These are phyloP conservation scores for Centruroides sculpturatus DNA, from an alignment of 1,140 invertebrate species.

Conservation along the genomic window DNA sequence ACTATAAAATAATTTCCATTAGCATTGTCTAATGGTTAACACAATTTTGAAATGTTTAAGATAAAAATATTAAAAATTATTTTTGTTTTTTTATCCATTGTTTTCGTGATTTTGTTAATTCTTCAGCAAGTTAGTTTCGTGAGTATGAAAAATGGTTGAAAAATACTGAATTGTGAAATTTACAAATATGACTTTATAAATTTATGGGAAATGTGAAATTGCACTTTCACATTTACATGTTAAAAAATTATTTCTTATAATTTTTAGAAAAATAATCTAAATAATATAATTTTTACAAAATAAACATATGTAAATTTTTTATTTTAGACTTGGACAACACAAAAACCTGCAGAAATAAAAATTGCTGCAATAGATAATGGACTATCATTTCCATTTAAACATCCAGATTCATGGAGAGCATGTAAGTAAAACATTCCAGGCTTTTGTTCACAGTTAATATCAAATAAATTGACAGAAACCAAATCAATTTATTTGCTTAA, in stretches of 20 bases:
- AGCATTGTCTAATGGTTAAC: not conserved
- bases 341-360: constrained; percentile 43
- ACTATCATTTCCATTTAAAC: constrained; percentile 97
- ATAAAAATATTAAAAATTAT: not conserved
- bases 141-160: not conserved
- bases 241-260: not conserved
- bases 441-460: no score
- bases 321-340: constrained; percentile 42
- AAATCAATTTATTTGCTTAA: no score
- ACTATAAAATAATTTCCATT: not conserved
- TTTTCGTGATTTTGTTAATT: no score
- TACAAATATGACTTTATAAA: not conserved
- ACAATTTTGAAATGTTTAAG: not conserved
- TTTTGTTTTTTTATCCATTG: no score
- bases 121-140: no score
- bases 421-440: constrained; percentile 35
- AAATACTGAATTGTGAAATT: not conserved
- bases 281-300: not conserved
- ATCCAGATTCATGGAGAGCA: constrained; percentile 98
- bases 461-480: no score
- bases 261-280: not conserved
- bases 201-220: not conserved
- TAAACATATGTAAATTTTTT: constrained; percentile 76
- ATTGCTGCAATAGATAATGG: constrained; percentile 99
- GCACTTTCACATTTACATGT: not conserved